Evolutionary conservation across 2,113 vertebrate species (phyloP).

Genomic region (Myxocyprinus asiaticus): DNA sequence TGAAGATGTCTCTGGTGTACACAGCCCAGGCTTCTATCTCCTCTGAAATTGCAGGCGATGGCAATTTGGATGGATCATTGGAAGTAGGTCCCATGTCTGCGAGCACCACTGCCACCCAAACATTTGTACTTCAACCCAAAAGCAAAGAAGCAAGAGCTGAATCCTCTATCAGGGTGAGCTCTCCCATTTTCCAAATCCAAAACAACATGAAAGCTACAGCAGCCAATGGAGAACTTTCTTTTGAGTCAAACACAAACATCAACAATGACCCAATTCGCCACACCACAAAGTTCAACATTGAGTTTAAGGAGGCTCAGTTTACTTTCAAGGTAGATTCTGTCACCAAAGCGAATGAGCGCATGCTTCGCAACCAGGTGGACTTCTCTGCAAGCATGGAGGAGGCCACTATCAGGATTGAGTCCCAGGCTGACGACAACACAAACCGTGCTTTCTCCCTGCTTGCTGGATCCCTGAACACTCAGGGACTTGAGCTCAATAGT

Average conservation of each 20-base stretch:
- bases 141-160: conserved; percentile 67
- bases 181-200: conserved; percentile 76
- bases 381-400: conserved; percentile 75
- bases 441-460: conserved; percentile 73
- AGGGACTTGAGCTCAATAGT: conserved; percentile 80
- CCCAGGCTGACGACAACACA: conserved; percentile 74
- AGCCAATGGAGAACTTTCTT: conserved; percentile 66
- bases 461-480: conserved; percentile 77
- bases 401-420: conserved; percentile 77
- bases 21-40: conserved; percentile 66
- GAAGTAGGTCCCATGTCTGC: conserved; percentile 71
- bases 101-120: conserved; percentile 70
- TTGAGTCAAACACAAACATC: conserved; percentile 79
- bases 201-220: conserved; percentile 79
- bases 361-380: conserved; percentile 78
- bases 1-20: conserved; percentile 73
- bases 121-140: conserved; percentile 64
- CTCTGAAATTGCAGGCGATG: conserved; percentile 69
- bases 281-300: conserved; percentile 14
- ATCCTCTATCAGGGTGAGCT: conserved; percentile 80
- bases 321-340: no score
- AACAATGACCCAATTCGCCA: conserved; percentile 77
- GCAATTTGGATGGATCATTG: conserved; percentile 72
- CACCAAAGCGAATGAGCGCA: conserved; percentile 56
- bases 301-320: no score